Evolutionary conservation across 2,113 vertebrate genomes (phyloP), one percentile per base, ranked within the genome.

Genomic region (Etheostoma cragini): DNA sequence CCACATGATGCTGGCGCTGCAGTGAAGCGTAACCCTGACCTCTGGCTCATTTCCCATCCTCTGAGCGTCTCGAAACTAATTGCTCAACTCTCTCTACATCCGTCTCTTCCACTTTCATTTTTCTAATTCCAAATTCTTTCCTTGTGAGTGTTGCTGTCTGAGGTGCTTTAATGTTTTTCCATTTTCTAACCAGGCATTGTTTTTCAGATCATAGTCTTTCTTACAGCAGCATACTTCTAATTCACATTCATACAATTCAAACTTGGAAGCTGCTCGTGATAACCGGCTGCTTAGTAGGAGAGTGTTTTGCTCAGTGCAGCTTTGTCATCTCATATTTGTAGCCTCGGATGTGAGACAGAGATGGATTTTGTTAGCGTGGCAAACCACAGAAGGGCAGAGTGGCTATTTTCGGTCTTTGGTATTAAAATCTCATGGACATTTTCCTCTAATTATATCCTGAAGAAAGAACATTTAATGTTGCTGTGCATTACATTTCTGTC

Each of bases 311-410:
- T 57, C 56, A 4, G 38, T 38, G 65, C 71, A 30, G 52, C 68
- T 67, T 76, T 56, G 74, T 85, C 82, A 68, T 17, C 54, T 16
- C 45, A 7, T 33, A 53, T 89, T 80, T 80, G 80, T 77, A 64
- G 21, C 78, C 60, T 71, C 46, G 14, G 69, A 69, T 57, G 21
- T 65, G 78, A 85, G 47, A 33, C 4, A 6, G 42, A 74, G 67
- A 81, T 64, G 74, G 33, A 70, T 67, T 82, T 66, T 61, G 65
- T 11, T 22, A 54, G 53, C 15, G n/a, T 26, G 56, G 35, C 53
- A 75, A 82, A 78, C 24, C n/a, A 64, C 50, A 54, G 45, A 67
- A 62, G 60, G 69, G 21, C 49, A 22, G 63, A 66, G 49, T 0
- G 4, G 65, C 61, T 78, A 72, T 67, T 82, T 75, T 46, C 33